Percentiles rank a stretch among this genome's conserved stretches.
phyloP scores from a whole-genome alignment of 2,113 vertebrate species.

The Mustelus asterias region DNA sequence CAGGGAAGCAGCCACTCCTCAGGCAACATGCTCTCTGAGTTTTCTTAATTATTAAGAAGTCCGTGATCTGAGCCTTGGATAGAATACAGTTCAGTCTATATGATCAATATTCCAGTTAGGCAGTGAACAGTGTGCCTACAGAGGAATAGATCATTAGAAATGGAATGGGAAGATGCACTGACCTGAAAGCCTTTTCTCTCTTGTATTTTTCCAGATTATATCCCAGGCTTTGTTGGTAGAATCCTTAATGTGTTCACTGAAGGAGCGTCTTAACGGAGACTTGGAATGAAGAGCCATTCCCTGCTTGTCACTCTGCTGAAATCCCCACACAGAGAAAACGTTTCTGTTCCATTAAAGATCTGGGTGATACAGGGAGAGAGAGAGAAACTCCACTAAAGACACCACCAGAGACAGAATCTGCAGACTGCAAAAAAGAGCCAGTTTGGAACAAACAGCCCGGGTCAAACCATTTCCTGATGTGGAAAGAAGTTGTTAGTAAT shows the following conservation, averaged over 20 bases:
- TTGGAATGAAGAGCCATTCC: slow-evolving; percentile 53
- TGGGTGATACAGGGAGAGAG: not conserved
- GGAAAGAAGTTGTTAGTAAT: slow-evolving; percentile 52
- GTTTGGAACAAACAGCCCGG: not conserved
- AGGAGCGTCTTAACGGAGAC: slow-evolving; percentile 57
- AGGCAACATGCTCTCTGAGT: not conserved
- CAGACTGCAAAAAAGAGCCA: slow-evolving; percentile 28
- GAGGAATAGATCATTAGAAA: not conserved
- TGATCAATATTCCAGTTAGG: not conserved
- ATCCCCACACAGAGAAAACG: slow-evolving; percentile 26
- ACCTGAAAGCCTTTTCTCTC: slow-evolving; percentile 69
- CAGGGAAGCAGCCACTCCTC: not conserved
- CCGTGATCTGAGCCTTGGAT: not conserved
- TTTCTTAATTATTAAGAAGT: not conserved
- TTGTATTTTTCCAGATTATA: slow-evolving; percentile 65
- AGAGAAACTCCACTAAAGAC: slow-evolving; percentile 8
- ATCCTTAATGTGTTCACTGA: slow-evolving; percentile 66
- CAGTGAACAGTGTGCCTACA: not conserved
- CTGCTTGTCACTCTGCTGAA: slow-evolving; percentile 38
- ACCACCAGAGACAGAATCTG: not conserved
- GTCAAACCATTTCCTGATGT: slow-evolving; percentile 45
- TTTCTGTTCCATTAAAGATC: slow-evolving; percentile 39
- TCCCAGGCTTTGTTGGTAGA: slow-evolving; percentile 67
- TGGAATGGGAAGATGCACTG: slow-evolving; percentile 38
- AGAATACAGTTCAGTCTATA: not conserved